Percentiles rank a stretch among this genome's conserved stretches.
Evolutionary conservation across 2,797 vertebrate species (phyloP).

Genomic region (Salarias fasciatus): DNA sequence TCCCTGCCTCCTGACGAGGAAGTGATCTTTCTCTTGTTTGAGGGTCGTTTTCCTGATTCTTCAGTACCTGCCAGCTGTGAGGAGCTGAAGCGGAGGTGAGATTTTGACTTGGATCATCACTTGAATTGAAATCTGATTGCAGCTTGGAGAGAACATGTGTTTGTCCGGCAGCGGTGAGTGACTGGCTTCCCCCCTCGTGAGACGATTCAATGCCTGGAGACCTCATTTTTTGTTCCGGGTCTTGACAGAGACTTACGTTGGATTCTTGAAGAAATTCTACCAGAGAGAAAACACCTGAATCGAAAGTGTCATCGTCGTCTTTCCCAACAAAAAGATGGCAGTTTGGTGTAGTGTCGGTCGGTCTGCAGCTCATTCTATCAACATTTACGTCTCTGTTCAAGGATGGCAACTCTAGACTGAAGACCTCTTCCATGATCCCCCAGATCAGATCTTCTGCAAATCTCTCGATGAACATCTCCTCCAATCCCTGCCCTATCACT

Average conservation of each 20-base stretch:
- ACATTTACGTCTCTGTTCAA: slow-evolving; percentile 17
- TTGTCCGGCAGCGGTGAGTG: slow-evolving; percentile 7
- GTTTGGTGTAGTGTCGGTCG: slow-evolving; percentile 13
- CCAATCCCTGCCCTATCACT: slow-evolving; percentile 35
- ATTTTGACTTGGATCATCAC: slow-evolving; percentile 24
- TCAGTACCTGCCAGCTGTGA: slow-evolving; percentile 5
- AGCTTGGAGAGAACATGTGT: slow-evolving; percentile 9
- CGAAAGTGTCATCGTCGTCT: slow-evolving; percentile 56
- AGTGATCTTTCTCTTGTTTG: slow-evolving; percentile 44
- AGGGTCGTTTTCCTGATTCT: slow-evolving; percentile 42
- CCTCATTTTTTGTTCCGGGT: not conserved
- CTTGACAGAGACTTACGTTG: slow-evolving; percentile 17
- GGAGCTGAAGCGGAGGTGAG: slow-evolving; percentile 1
- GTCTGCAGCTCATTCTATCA: slow-evolving; percentile 19
- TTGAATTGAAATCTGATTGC: slow-evolving; percentile 30
- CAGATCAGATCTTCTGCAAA: slow-evolving; percentile 63
- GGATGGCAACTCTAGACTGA: slow-evolving; percentile 23
- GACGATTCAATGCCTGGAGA: slow-evolving; percentile 5
- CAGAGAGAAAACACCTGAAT: slow-evolving; percentile 46
- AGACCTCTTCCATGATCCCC: slow-evolving; percentile 63
- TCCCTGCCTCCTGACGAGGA: slow-evolving; percentile 16
- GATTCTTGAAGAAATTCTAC: slow-evolving; percentile 33
- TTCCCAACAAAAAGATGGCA: slow-evolving; percentile 32
- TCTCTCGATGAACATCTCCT: slow-evolving; percentile 45
- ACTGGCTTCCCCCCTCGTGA: slow-evolving; percentile 4